These are phyloP conservation scores for Cephus runcator DNA, from an alignment of 2,888 invertebrate genomes.

Conservation along the genomic window DNA sequence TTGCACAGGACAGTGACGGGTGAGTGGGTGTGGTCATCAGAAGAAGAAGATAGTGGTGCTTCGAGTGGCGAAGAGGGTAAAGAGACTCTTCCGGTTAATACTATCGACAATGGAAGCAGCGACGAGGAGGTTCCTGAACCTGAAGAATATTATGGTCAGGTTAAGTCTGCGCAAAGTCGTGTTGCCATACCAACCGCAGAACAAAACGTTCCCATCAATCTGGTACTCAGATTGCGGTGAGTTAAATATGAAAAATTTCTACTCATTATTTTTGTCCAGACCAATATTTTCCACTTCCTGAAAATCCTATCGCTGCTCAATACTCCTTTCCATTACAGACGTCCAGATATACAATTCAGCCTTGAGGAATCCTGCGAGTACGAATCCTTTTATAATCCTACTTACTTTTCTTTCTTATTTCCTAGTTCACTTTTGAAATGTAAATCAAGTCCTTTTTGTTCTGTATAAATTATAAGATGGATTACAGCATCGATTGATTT, in stretches of 20 bases:
- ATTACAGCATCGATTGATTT: slow-evolving; percentile 14
- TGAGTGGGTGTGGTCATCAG: slow-evolving; percentile 98
- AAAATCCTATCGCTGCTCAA: background rate
- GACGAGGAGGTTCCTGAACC: slow-evolving; percentile 62
- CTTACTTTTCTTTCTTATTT: background rate
- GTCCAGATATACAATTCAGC: slow-evolving; percentile 47
- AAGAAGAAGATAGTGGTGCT: slow-evolving; percentile 81
- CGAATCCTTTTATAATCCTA: slow-evolving; percentile 12
- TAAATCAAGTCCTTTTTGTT: slow-evolving; percentile 21
- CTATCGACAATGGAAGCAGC: slow-evolving; percentile 64
- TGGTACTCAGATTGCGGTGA: slow-evolving; percentile 89
- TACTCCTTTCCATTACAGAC: slow-evolving; percentile 38
- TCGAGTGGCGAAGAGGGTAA: slow-evolving; percentile 68
- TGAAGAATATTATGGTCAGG: slow-evolving; percentile 56
- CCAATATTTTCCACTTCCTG: background rate
- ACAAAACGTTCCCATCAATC: slow-evolving; percentile 74
- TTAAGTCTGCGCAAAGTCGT: slow-evolving; percentile 53
- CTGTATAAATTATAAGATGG: slow-evolving; percentile 36
- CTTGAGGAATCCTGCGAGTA: slow-evolving; percentile 45
- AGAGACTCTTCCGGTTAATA: slow-evolving; percentile 64
- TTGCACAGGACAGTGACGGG: slow-evolving; percentile 95
- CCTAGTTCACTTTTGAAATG: background rate
- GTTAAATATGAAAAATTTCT: slow-evolving; percentile 19
- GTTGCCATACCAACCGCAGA: slow-evolving; percentile 49
- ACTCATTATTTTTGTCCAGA: background rate